Percentiles rank a stretch among this genome's conserved stretches.
These are phyloP conservation scores for Adela reaumurella DNA, from an alignment of 2,888 invertebrate species.

Conservation along the genomic window DNA sequence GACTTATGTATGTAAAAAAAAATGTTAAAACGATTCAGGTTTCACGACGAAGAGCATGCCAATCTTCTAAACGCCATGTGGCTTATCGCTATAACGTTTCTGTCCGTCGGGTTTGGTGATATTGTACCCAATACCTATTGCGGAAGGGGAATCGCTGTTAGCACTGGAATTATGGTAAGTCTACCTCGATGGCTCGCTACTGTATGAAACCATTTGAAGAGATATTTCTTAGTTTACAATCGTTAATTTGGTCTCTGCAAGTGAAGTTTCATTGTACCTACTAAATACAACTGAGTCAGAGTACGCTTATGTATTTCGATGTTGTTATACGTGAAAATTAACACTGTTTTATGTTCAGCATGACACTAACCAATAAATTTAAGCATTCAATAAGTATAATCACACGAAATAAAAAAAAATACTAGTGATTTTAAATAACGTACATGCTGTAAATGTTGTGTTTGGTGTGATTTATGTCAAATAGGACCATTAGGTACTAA, in stretches of 20 bases:
- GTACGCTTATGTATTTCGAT: neutral
- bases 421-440: too few species aligned
- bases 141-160: constrained; percentile 98
- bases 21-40: constrained; percentile 60
- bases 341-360: neutral
- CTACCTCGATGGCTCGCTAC: constrained; percentile 7
- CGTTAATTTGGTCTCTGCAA: neutral
- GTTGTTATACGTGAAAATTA: neutral
- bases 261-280: neutral
- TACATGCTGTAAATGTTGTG: too few species aligned
- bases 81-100: constrained; percentile 99
- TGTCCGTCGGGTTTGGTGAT: constrained; percentile 99
- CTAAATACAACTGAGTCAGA: neutral
- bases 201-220: neutral
- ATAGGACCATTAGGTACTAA: too few species aligned
- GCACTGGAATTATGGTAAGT: constrained; percentile 99
- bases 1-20: too few species aligned
- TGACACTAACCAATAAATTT: neutral
- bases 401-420: too few species aligned
- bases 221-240: neutral
- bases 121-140: constrained; percentile 99
- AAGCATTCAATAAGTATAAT: neutral
- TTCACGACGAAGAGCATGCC: constrained; percentile 98
- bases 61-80: constrained; percentile 99
- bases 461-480: too few species aligned